Evolutionary conservation across 1,140 invertebrate species (phyloP), one percentile per base, ranked within the genome.

Genomic region (Cyclina sinensis): DNA sequence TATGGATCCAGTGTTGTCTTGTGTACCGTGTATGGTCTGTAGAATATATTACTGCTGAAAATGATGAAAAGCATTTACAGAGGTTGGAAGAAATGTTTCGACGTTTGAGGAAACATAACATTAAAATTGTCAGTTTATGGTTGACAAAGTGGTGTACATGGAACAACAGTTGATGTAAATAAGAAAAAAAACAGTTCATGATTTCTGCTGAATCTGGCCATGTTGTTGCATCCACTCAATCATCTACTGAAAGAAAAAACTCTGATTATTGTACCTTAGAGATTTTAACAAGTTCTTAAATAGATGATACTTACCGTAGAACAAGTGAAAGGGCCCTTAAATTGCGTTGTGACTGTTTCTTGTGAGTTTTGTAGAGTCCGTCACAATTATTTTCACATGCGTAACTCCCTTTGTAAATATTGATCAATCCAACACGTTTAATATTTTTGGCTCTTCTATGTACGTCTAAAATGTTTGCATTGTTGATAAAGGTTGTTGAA

Each of bases 161-260:
- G 94, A 95, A 1, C 94, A 93, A 89, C 88, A 0, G 94, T 96
- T 21, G 89, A 91, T 74, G 70, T 14, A 21, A n/a, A 90, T 89
- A 7, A 94, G 94, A 85, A 87, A 93, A 46, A 74, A 93, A 65
- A 92, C 94, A 9, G 92, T 94, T 9, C 21, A 78, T 18, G 78
- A 51, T 94, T 94, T 73, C 80, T 94, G 57, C 57, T 35, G 24
- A 91, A 94, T 70, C 46, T 88, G 16, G 73, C 89, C 62, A 82
- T 83, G 14, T 24, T 86, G 3, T 30, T 89, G 18, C 70, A 86
- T 65, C 90, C 90, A 48, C 54, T 90, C 5, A 16, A 89, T 81
- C 18, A 68, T 4, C 80, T 90, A 18, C 46, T 88, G n/a, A n/a
- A 43, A 59, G 85, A 35, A 83, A 91, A 54, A 68, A 48, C 30